Conservation (phyloP, 2,888 invertebrate genomes). For the Rhagophthalmus giganteus region DNA sequence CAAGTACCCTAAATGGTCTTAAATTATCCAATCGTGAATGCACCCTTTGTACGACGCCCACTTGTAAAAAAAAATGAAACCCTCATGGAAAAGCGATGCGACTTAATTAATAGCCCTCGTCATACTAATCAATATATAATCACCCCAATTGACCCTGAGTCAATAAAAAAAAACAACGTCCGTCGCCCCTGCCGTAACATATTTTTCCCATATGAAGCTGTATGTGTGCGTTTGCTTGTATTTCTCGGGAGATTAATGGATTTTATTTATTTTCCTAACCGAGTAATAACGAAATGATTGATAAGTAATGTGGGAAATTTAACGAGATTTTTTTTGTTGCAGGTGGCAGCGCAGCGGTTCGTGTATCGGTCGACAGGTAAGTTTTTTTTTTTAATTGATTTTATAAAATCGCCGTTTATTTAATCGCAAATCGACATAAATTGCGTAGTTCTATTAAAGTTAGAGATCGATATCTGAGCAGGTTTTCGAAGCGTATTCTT, state of each 20-base stretch:
- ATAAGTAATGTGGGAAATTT: no score
- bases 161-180: conserved; percentile 33
- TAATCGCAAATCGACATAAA: neutral
- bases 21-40: conserved; percentile 35
- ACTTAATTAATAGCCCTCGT: conserved; percentile 42
- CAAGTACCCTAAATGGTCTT: conserved; percentile 31
- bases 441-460: neutral
- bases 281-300: no score
- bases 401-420: no score
- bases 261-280: neutral
- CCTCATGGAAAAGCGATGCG: conserved; percentile 36
- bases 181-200: conserved; percentile 26
- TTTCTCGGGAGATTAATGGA: conserved; percentile 12
- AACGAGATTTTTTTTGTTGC: no score
- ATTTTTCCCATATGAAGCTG: conserved; percentile 27
- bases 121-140: conserved; percentile 40
- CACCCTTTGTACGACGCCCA: conserved; percentile 25
- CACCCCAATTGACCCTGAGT: conserved; percentile 39
- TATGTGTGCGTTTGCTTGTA: neutral
- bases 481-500: neutral
- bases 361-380: no score
- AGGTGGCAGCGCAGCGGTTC: no score
- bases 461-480: neutral
- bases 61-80: conserved; percentile 28
- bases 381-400: no score